Base-by-base conservation (phyloP, 2,797 vertebrate genomes). In the Rhodeus uyekii region DNA sequence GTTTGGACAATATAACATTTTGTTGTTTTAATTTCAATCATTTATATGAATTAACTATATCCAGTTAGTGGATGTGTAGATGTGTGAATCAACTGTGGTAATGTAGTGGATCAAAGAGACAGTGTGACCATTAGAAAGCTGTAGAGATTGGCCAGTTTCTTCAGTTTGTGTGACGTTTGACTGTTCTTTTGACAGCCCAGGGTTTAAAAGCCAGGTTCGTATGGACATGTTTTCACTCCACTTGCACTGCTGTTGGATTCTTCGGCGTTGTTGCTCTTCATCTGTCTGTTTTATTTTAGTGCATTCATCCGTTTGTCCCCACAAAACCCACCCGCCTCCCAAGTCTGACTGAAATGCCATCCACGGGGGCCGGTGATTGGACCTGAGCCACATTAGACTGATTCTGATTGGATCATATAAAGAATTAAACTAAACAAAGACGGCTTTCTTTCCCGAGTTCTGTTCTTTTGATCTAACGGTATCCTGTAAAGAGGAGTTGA, bases 171-270 rank as follows among this genome's bases (percentile, higher is more conserved):
- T 99, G 97, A 99, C 97, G 97, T 99, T 98, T 99, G 97, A 99
- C 97, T 99, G 98, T 99, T 99, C 97, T 98, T 99, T 99, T 99
- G 98, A 99, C 98, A 99, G 98, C 97, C 97, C 97, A 98, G 97
- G 98, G 94, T 99, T 99, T 98, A 99, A 99, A 99, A 99, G 96
- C 97, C 97, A 99, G 98, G 98, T 99, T 99, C 97, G 98, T 99
- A 99, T 99, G 97, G 97, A 99, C 97, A 98, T 98, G 98, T 97
- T 98, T 99, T 97, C 97, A 98, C 97, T 99, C 97, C 97, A 98
- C 97, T 98, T 99, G 98, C 98, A 99, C 97, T 97, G 97, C 97
- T 99, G 97, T 97, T 98, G 97, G 96, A 99, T 96, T 98, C 80
- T 87, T 87, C 95, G 96, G 97, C 97, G 93, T 96, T 91, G 96